Evolutionary conservation across 2,797 vertebrate genomes (phyloP).

Genomic region (Hephaestus fuliginosus): DNA sequence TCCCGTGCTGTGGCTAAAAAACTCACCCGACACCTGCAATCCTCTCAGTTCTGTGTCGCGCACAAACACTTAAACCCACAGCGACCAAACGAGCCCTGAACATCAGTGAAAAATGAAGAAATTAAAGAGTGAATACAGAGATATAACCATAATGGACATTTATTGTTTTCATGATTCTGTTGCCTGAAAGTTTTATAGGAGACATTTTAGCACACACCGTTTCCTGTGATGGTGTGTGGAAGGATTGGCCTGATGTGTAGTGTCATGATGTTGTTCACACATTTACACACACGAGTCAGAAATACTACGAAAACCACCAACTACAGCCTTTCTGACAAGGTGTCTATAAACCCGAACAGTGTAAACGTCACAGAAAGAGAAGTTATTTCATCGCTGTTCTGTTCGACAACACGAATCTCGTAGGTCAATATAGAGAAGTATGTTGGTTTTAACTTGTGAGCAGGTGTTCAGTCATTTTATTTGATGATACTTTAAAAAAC

Average conservation of each 20-base stretch:
- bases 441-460: not conserved
- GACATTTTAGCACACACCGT: not conserved
- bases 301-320: not conserved
- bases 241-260: too few species aligned
- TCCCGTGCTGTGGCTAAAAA: not conserved
- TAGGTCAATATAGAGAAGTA: not conserved
- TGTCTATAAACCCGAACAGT: constrained; percentile 1
- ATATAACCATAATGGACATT: not conserved
- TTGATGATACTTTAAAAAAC: not conserved
- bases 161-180: not conserved
- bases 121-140: not conserved
- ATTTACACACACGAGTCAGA: not conserved
- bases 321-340: not conserved
- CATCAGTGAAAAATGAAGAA: not conserved
- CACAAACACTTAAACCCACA: constrained; percentile 1
- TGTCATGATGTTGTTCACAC: not conserved
- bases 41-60: not conserved
- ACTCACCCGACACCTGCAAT: not conserved
- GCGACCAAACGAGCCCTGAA: not conserved
- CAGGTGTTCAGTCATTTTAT: not conserved
- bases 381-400: not conserved
- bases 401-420: not conserved
- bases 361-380: not conserved
- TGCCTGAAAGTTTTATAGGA: not conserved
- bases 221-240: not conserved